Conservation (phyloP, 2,888 invertebrate species). For the Pseudoips prasinana region DNA sequence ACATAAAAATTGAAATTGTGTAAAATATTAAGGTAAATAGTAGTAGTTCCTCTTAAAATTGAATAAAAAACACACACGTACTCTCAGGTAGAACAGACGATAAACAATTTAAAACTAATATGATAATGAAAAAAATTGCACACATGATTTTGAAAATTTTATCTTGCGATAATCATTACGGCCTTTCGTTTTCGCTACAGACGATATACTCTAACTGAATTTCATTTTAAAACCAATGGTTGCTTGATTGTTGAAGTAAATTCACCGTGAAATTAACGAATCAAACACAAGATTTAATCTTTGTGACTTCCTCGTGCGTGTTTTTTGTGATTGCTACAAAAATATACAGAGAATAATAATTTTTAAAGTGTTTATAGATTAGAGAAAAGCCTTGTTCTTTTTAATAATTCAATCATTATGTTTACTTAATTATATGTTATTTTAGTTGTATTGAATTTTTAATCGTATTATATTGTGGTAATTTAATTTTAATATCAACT, state of each 20-base stretch:
- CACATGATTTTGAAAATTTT: constrained; percentile 21
- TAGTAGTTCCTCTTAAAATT: background rate
- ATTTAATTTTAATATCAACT: too few relatives aligned
- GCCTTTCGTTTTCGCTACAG: constrained; percentile 2
- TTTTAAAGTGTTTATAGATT: too few relatives aligned
- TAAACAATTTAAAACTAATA: constrained; percentile 22
- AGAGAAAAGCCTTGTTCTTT: too few relatives aligned
- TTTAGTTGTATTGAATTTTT: too few relatives aligned
- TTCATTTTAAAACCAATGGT: constrained; percentile 25
- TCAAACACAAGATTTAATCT: constrained; percentile 16
- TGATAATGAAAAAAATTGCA: constrained; percentile 21
- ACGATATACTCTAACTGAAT: constrained; percentile 8
- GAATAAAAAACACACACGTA: constrained; percentile 21
- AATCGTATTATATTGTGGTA: too few relatives aligned
- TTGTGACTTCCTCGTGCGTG: constrained; percentile 15
- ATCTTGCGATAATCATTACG: constrained; percentile 24
- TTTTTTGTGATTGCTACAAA: constrained; percentile 27
- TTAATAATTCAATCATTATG: too few relatives aligned
- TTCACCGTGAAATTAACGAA: constrained; percentile 58
- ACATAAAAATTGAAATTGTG: too few relatives aligned
- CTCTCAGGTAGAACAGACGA: constrained; percentile 36
- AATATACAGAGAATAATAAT: too few relatives aligned
- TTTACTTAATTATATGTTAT: too few relatives aligned
- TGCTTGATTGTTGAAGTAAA: constrained; percentile 33
- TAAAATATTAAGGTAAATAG: background rate